Conservation (phyloP, 1,140 invertebrate genomes). For the Periplaneta americana region DNA sequence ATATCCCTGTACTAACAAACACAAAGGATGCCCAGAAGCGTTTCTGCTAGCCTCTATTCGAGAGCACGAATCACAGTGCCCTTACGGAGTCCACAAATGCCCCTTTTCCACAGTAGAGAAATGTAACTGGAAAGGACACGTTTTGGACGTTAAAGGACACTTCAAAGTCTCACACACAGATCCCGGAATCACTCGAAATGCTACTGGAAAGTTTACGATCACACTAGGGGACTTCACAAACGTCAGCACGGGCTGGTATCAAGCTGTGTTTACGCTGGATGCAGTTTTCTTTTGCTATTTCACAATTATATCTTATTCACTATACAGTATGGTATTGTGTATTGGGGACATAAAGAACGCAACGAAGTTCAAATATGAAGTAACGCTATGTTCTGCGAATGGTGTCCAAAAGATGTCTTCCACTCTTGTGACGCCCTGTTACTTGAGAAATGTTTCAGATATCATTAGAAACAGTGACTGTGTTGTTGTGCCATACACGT, state of each 20-base stretch:
- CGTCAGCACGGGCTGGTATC: no score
- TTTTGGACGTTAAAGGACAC: background rate
- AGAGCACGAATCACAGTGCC: constrained; percentile 41
- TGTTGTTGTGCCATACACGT: no score
- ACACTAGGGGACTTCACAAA: background rate
- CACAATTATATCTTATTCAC: background rate
- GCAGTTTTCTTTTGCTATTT: background rate
- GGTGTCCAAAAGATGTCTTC: background rate
- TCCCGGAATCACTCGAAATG: background rate
- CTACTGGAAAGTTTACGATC: background rate
- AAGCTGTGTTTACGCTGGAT: background rate
- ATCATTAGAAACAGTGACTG: background rate
- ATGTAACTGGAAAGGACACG: background rate
- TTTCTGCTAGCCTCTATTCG: constrained; percentile 30
- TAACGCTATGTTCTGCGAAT: background rate
- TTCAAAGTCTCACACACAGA: background rate
- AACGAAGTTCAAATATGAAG: background rate
- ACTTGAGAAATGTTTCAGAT: background rate
- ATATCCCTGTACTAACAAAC: constrained; percentile 35
- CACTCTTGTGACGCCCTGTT: background rate
- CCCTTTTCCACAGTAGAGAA: constrained; percentile 25
- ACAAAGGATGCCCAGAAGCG: constrained; percentile 36
- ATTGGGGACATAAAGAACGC: background rate
- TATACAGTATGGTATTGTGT: background rate
- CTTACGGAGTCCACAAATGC: constrained; percentile 38